A percentile compares a stretch with the other conserved stretches of the same genome.
Evolutionary conservation across 2,888 invertebrate species (phyloP).

Genomic region (Papilio protenor): DNA sequence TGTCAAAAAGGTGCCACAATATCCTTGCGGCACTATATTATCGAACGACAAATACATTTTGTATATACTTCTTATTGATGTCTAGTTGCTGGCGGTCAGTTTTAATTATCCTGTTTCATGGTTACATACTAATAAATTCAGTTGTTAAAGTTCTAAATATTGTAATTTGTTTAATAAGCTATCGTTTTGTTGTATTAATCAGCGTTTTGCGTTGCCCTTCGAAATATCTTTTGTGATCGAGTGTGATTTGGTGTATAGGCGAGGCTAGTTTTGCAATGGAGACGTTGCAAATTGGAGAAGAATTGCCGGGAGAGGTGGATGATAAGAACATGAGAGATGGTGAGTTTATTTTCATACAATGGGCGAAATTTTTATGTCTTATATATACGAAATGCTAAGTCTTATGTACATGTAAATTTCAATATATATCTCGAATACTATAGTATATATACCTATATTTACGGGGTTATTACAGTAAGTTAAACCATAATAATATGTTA

Average conservation of each 20-base stretch:
- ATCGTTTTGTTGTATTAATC: conserved; percentile 52
- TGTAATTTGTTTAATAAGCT: conserved; percentile 57
- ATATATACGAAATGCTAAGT: background rate
- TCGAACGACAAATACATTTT: conserved; percentile 23
- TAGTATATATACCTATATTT: background rate
- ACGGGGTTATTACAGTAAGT: background rate
- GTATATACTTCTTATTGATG: background rate
- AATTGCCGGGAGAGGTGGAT: conserved; percentile 59
- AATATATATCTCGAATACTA: background rate
- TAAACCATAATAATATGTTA: background rate
- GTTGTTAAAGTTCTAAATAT: conserved; percentile 67
- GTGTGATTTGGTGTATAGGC: background rate
- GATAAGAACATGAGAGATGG: conserved; percentile 69
- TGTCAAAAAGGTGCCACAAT: too few species aligned
- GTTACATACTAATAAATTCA: conserved; percentile 42
- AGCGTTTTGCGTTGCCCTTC: conserved; percentile 51
- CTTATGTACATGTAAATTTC: background rate
- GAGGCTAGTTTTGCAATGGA: conserved; percentile 59
- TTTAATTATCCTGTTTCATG: background rate
- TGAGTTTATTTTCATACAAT: conserved; percentile 49
- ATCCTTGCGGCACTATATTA: too few species aligned
- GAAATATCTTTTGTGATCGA: conserved; percentile 61
- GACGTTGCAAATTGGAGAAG: conserved; percentile 56
- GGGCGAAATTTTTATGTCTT: background rate
- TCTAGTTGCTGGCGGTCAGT: background rate